These are phyloP conservation scores for Ailurus styani DNA, from an alignment of 2,113 vertebrate species.

Conservation along the genomic window DNA sequence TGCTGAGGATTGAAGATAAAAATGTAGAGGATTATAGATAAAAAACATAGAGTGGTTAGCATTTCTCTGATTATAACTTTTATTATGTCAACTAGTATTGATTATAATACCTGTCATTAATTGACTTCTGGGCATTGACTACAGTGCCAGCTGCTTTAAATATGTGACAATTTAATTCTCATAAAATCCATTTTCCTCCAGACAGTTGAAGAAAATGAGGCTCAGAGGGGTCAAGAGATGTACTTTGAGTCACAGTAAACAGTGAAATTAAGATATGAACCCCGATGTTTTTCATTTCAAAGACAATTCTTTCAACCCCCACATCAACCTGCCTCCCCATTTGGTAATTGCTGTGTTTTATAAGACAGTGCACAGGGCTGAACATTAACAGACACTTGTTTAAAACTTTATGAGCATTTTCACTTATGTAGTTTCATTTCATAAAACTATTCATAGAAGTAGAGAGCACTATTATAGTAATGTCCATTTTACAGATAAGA, in stretches of 20 bases:
- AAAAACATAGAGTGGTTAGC: neutral
- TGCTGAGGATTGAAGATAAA: neutral
- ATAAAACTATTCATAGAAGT: neutral
- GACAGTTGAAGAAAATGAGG: neutral
- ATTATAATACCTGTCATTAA: neutral
- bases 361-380: neutral
- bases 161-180: neutral
- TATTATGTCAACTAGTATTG: neutral
- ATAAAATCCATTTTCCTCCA: neutral
- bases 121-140: neutral
- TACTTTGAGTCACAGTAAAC: neutral
- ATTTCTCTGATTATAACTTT: neutral
- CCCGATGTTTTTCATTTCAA: neutral
- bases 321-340: neutral
- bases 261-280: neutral
- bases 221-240: neutral
- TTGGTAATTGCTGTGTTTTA: neutral
- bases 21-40: too few species aligned
- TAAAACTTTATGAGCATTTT: neutral
- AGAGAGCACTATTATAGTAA: neutral
- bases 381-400: neutral
- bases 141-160: neutral
- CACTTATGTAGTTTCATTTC: neutral
- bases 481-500: neutral
- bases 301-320: neutral